Evolutionary conservation across 2,888 invertebrate species (phyloP).

Genomic region (Agonopterix alstromeriana): DNA sequence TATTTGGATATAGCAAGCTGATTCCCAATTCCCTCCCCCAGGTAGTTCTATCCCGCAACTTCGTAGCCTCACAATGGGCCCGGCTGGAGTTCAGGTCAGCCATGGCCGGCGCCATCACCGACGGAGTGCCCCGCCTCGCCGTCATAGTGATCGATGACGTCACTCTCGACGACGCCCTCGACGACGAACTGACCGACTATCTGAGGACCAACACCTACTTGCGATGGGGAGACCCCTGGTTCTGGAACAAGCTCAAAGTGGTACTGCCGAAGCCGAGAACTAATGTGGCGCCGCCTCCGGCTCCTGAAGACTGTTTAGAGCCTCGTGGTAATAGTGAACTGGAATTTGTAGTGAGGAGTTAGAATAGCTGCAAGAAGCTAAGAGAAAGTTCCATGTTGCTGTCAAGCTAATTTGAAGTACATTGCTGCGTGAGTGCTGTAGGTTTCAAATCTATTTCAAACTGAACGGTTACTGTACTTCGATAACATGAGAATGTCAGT

Average conservation of each 20-base stretch:
- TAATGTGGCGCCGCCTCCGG: not conserved
- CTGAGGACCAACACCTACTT: slow-evolving; percentile 87
- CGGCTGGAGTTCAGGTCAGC: slow-evolving; percentile 80
- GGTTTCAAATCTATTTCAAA: too few species aligned
- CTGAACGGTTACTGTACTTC: too few species aligned
- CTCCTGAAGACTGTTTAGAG: not conserved
- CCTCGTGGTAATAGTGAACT: too few species aligned
- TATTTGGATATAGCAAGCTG: too few species aligned
- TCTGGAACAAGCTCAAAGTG: slow-evolving; percentile 85
- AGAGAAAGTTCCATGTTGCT: too few species aligned
- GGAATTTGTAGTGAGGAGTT: too few species aligned
- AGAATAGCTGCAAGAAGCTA: too few species aligned
- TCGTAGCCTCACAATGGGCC: slow-evolving; percentile 69
- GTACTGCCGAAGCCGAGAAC: slow-evolving; percentile 70
- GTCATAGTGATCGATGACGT: slow-evolving; percentile 81
- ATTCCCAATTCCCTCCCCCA: too few species aligned
- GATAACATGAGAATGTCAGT: too few species aligned
- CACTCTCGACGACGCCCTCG: slow-evolving; percentile 58
- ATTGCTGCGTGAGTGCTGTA: too few species aligned
- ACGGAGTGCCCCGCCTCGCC: slow-evolving; percentile 81
- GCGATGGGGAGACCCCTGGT: slow-evolving; percentile 87
- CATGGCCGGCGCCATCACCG: slow-evolving; percentile 40
- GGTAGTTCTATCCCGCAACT: slow-evolving; percentile 24
- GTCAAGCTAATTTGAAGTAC: too few species aligned
- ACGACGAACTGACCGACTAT: slow-evolving; percentile 75